Evolutionary conservation across 2,113 vertebrate genomes (phyloP).

Genomic region (Pygoscelis antarcticus): DNA sequence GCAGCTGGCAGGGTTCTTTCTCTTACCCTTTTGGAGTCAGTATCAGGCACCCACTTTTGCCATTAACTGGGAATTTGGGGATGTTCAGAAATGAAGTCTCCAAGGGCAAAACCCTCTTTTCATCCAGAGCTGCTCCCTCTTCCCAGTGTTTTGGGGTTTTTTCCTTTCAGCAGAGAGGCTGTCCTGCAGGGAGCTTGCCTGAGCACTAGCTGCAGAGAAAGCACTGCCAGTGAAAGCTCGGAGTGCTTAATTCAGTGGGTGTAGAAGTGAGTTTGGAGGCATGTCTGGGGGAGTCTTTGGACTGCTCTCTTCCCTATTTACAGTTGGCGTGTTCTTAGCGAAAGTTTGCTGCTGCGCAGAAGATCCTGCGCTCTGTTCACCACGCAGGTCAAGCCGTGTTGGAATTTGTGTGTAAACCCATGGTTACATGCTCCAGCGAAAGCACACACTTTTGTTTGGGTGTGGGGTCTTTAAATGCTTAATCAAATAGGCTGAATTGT

Average conservation of each 20-base stretch:
- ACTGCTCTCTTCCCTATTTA: not conserved
- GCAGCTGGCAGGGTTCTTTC: not conserved
- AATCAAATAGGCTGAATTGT: not conserved
- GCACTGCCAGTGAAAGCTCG: not conserved
- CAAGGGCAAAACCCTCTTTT: not conserved
- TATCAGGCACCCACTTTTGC: not conserved
- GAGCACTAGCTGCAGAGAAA: not conserved
- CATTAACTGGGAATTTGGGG: not conserved
- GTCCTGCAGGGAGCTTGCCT: not conserved
- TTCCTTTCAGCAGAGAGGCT: not conserved
- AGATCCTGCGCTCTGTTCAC: not conserved
- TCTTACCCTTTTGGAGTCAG: not conserved
- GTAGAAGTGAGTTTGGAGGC: not conserved
- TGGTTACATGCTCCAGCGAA: not conserved
- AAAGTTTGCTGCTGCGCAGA: not conserved
- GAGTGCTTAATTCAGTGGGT: not conserved
- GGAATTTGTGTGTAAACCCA: not conserved
- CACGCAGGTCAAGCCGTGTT: rapidly evolving
- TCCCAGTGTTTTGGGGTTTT: not conserved
- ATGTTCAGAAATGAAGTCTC: not conserved
- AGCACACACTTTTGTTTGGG: not conserved
- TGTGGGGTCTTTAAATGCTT: not conserved
- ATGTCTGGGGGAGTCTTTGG: not conserved
- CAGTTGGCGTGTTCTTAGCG: not conserved
- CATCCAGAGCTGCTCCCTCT: not conserved